Evolutionary conservation across 2,113 vertebrate species (phyloP).

Genomic region (Lampris megalopsis): DNA sequence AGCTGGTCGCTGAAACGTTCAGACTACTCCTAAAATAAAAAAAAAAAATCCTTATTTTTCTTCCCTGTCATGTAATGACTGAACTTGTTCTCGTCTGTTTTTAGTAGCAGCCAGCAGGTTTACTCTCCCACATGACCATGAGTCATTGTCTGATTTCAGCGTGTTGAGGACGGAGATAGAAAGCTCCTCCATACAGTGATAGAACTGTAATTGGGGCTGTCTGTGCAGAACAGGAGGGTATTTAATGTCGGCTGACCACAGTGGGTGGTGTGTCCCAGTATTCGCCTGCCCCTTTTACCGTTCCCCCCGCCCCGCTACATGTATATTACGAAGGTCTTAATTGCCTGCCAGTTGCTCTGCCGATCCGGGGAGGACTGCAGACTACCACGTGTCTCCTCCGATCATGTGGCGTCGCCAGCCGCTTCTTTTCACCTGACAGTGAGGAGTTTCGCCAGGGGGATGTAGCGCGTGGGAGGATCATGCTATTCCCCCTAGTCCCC

Average conservation of each 20-base stretch:
- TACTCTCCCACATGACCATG: conserved; percentile 51
- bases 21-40: neutral
- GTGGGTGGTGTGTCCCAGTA: neutral
- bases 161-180: conserved; percentile 7
- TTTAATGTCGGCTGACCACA: neutral
- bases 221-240: neutral
- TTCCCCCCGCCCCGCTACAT: too few species aligned
- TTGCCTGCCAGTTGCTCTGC: too few species aligned
- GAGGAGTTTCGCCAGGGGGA: too few species aligned
- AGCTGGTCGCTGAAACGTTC: conserved; percentile 14
- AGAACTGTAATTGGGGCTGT: neutral
- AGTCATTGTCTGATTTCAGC: conserved; percentile 46
- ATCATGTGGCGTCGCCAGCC: too few species aligned
- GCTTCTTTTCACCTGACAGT: too few species aligned
- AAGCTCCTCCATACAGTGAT: neutral
- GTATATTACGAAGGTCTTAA: too few species aligned
- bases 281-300: neutral
- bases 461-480: too few species aligned
- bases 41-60: too few species aligned
- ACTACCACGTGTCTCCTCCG: too few species aligned
- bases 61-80: conserved; percentile 13
- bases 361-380: too few species aligned
- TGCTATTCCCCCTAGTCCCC: too few species aligned
- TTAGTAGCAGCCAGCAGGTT: conserved; percentile 54
- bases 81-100: conserved; percentile 35